phyloP scores from a whole-genome alignment of 2,113 vertebrate species.

The Brachyhypopomus occidentalis region DNA sequence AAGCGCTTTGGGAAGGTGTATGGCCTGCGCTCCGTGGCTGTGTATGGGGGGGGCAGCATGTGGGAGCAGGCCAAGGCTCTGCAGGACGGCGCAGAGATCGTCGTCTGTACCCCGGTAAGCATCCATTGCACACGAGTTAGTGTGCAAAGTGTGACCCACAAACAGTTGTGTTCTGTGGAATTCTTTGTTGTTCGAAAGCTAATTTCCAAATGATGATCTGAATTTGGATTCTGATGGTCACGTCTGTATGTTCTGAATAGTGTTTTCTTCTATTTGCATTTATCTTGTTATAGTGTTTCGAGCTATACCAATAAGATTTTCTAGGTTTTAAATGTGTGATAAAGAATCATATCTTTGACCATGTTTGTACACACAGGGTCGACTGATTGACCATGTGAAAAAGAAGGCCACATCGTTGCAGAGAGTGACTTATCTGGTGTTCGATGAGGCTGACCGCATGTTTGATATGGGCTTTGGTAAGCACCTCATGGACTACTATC shows the following conservation, averaged over 20 bases:
- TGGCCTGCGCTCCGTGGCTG: conserved; percentile 92
- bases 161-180: neutral
- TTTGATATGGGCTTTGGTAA: conserved; percentile 99
- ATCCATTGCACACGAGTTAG: neutral
- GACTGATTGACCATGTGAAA: conserved; percentile 97
- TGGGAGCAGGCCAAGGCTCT: conserved; percentile 99
- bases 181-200: neutral
- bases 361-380: conserved; percentile 76
- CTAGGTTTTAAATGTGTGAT: no score
- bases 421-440: conserved; percentile 95
- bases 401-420: conserved; percentile 98
- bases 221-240: no score
- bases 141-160: neutral
- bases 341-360: no score
- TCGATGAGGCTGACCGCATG: conserved; percentile 99
- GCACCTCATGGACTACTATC: conserved; percentile 50
- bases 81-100: conserved; percentile 98
- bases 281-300: no score
- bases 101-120: conserved; percentile 98
- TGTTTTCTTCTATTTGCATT: no score
- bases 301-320: no score
- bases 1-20: conserved; percentile 98
- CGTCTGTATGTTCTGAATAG: no score
- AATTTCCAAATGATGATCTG: no score
- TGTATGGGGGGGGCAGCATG: conserved; percentile 99